A percentile compares a stretch with the other conserved stretches of the same genome.
Evolutionary conservation across 2,888 invertebrate genomes (phyloP).

Genomic region (Rhynchonema sp.): DNA sequence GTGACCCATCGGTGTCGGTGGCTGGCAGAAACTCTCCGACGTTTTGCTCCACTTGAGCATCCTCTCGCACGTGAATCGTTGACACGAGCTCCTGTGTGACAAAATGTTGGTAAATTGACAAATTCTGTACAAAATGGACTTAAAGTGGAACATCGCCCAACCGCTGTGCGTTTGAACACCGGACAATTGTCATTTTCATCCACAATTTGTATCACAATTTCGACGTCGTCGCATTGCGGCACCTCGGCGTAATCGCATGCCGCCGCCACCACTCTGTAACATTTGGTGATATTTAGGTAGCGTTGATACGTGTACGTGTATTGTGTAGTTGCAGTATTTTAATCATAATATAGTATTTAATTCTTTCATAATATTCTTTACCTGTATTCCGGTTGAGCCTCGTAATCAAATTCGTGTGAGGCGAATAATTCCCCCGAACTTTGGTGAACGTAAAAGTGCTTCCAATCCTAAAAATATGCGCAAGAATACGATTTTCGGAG

Average conservation of each 20-base stretch:
- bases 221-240: conserved; percentile 10
- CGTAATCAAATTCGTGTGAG: conserved; percentile 56
- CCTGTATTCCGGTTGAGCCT: conserved; percentile 45
- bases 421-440: conserved; percentile 51
- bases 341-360: no score
- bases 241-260: conserved; percentile 7
- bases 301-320: no score
- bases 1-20: conserved; percentile 26
- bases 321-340: no score
- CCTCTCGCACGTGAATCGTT: conserved; percentile 1
- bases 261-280: not conserved
- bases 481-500: not conserved
- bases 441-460: conserved; percentile 1
- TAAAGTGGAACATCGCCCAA: conserved; percentile 15
- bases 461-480: conserved; percentile 6
- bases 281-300: no score
- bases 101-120: no score
- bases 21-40: conserved; percentile 15
- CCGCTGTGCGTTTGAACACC: conserved; percentile 15
- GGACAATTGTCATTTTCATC: conserved; percentile 29
- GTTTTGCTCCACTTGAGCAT: not conserved
- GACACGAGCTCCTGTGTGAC: conserved; percentile 1
- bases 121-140: no score
- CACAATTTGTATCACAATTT: conserved; percentile 9
- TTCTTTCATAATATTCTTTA: conserved; percentile 34